These are phyloP conservation scores for Panagrolaimus sp. DNA, from an alignment of 1,140 invertebrate species.

Conservation along the genomic window DNA sequence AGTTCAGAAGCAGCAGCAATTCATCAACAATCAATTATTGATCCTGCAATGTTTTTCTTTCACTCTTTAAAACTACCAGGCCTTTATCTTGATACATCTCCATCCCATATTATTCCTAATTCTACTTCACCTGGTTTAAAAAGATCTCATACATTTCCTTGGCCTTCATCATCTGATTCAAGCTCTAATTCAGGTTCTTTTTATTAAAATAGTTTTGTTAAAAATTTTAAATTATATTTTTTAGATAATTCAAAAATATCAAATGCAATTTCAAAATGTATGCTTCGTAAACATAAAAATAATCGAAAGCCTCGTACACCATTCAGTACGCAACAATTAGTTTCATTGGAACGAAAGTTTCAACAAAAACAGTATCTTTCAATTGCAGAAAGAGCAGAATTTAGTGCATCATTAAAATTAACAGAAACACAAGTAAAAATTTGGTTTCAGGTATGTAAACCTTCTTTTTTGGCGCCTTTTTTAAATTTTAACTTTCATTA, in stretches of 20 bases:
- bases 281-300: slow-evolving; percentile 85
- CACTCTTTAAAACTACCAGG: slow-evolving; percentile 7
- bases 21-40: neutral
- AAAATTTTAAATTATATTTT: neutral
- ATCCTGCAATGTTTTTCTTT: neutral
- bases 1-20: neutral
- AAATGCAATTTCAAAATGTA: slow-evolving; percentile 68
- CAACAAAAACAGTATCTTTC: slow-evolving; percentile 86
- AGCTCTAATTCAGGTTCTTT: slow-evolving; percentile 1
- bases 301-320: slow-evolving; percentile 93
- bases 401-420: slow-evolving; percentile 81
- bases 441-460: slow-evolving; percentile 54
- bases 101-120: neutral
- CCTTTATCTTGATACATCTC: slow-evolving; percentile 9
- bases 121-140: too few species aligned
- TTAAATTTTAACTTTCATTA: too few species aligned
- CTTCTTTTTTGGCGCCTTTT: neutral
- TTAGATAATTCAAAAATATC: slow-evolving; percentile 36
- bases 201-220: neutral
- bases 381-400: slow-evolving; percentile 91
- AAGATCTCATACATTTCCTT: neutral
- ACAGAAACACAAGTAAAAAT: slow-evolving; percentile 74
- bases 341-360: slow-evolving; percentile 91
- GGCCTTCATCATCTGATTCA: slow-evolving; percentile 2
- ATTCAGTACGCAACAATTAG: slow-evolving; percentile 88